Evolutionary conservation across 2,797 vertebrate genomes (phyloP), one percentile per base, ranked within the genome.

Genomic region (Hozukius guyotensis): DNA sequence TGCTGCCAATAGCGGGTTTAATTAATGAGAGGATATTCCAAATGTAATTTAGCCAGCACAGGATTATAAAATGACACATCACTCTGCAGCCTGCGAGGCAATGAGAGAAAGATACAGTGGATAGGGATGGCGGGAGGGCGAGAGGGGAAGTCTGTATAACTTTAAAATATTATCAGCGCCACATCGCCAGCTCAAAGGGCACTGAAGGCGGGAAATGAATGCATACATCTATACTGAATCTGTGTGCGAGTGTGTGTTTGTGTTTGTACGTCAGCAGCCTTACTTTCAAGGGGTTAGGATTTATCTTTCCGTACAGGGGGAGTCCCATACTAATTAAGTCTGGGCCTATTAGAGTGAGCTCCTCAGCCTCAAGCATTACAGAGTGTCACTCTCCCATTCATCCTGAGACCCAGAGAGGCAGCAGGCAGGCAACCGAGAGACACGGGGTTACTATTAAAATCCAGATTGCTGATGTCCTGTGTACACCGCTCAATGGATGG

Each of bases 11-110:
- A 95, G 91, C 90, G 32, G 87, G 72, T 90, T 92, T 95, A 95
- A 95, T 96, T 96, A 96, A 95, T 94, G 93, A 94, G 92, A 92
- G 89, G 91, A 93, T 93, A 92, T 93, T 94, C 93, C 90, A 95
- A 91, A 94, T 94, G 91, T 93, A 93, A 94, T 94, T 94, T 91
- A 93, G 85, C 86, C 87, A n/a, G 84, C 82, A 6, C 80, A 79
- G 87, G 90, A 95, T 93, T 93, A 91, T 90, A 90, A 92, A 91
- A 88, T 88, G 90, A 93, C 93, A 94, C 88, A 88, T 94, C 89
- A 94, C 80, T 87, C 77, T 67, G 75, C 66, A 81, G 78, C 69
- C 96, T 96, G 93, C 81, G 10, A 87, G 94, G 95, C 87, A 87
- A 93, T 90, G 80, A 92, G 92, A 87, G 91, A 70, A 77, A 86